Evolutionary conservation across 2,113 vertebrate genomes (phyloP), one percentile per base, ranked within the genome.

Genomic region (zebrafish (Danio rerio)): DNA sequence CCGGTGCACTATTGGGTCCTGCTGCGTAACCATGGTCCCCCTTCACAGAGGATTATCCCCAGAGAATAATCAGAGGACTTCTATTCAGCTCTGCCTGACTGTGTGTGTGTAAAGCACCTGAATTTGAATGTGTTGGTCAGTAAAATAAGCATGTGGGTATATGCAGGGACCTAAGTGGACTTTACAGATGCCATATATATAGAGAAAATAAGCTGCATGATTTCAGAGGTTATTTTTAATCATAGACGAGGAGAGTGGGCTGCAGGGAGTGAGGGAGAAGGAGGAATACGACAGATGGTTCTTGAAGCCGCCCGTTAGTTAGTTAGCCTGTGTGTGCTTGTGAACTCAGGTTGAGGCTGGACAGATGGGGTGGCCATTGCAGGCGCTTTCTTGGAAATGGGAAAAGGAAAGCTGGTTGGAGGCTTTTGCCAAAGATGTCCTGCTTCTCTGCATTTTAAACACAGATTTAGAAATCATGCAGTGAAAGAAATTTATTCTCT

Each of bases 391-490:
- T 77, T 84, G 87, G 80, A 89, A 84, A 90, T 89, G 83, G 70
- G 61, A 66, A 81, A 78, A 59, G 43, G 40, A 49, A 88, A 87
- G 86, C 88, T 83, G 77, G 88, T 88, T 85, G 88, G 86, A 89
- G 83, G 83, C 88, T 84, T 80, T 80, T 92, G 92, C 92, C 92
- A 93, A 89, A 89, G 85, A 90, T 87, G 88, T 88, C 84, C 91
- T 89, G 92, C 90, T 88, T 88, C 89, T 86, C 88, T 88, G 86
- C 91, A 92, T 90, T 93, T 91, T 92, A 90, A 92, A 89, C 91
- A 94, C 91, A 91, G 92, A 93, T 93, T 93, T 93, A 92, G 91
- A 88, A 91, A 92, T 93, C 90, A 92, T 50, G 53, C 61, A 76
- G 84, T 82, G 62, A 83, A 20, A 40, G 72, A 81, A 47, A 63